Evolutionary conservation across 2,888 invertebrate species (phyloP), one percentile per base, ranked within the genome.

Genomic region (Galeopsomyia nigrocyanea): DNA sequence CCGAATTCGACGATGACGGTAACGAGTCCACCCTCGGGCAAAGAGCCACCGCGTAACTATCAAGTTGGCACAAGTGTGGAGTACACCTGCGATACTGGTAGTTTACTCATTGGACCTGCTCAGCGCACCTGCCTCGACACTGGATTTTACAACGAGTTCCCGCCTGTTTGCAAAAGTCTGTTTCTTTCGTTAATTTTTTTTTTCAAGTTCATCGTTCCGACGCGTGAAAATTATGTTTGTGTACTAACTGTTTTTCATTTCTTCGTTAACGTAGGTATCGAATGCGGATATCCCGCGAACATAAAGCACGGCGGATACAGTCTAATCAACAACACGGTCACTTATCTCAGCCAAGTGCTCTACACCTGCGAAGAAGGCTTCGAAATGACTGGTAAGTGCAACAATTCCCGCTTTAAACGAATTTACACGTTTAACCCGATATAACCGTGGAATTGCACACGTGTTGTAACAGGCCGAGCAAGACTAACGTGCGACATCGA

Each of bases 61-160:
- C 81, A 84, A 67, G 96, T 97, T 3, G 96, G 95, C 0, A 91
- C 95, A 0, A 90, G 90, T 5, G 93, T 97, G 61, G 93, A 95
- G 82, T 96, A 96, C 87, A 88, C 91, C 46, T 97, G 97, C 81
- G 95, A 95, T 81, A 91, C 92, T 16, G 96, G 96, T 0, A 95
- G 96, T 83, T 88, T 96, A 58, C 89, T 96, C 3, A 95, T 97
- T 46, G 96, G 97, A 1, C 96, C 96, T 0, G 90, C 93, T 0
- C 90, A 91, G 7, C 89, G 97, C 80, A 94, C 94, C 21, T 97
- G 97, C 78, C 89, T 96, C 56, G 94, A 96, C 76, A 96, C 95
- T 6, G 97, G 97, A 56, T 97, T 97, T 87, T 97, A 95, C 84
- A 95, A 95, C 79, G 96, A 96, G 84, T 96, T 96, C 82, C 95